Percentiles rank a stretch among this genome's conserved stretches.
Conservation (phyloP, 2,113 vertebrate genomes). For the Psilopogon haemacephalus region DNA sequence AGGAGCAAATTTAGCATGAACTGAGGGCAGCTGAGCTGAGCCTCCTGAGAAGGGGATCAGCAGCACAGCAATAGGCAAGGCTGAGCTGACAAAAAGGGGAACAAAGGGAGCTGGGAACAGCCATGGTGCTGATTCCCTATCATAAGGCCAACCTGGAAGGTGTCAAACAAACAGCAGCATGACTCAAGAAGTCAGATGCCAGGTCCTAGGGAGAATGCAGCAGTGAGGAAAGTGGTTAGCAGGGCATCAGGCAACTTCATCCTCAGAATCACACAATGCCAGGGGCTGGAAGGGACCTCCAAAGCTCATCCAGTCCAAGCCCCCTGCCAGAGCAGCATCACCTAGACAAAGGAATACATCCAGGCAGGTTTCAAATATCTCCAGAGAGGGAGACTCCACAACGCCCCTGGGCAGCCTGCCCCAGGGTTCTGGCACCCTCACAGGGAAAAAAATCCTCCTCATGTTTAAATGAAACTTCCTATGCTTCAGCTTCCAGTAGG, state of each 20-base stretch:
- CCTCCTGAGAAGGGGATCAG: slow-evolving; percentile 64
- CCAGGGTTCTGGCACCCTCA: too few species aligned
- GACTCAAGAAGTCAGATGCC: background rate
- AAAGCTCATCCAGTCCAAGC: too few species aligned
- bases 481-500: too few species aligned
- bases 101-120: slow-evolving; percentile 36
- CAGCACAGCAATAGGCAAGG: slow-evolving; percentile 59
- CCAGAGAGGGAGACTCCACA: too few species aligned
- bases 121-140: background rate
- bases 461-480: too few species aligned
- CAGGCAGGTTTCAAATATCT: too few species aligned
- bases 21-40: slow-evolving; percentile 70
- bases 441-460: too few species aligned
- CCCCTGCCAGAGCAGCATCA: too few species aligned
- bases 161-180: slow-evolving; percentile 26
- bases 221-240: background rate
- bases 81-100: slow-evolving; percentile 62
- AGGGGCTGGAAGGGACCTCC: too few species aligned
- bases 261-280: background rate
- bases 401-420: too few species aligned
- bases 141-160: background rate
- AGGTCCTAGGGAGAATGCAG: background rate
- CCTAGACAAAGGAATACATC: too few species aligned
- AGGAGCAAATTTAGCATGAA: slow-evolving; percentile 75
- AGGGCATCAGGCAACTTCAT: background rate